Evolutionary conservation across 2,888 invertebrate species (phyloP).

Genomic region (Odontomyia ornata): DNA sequence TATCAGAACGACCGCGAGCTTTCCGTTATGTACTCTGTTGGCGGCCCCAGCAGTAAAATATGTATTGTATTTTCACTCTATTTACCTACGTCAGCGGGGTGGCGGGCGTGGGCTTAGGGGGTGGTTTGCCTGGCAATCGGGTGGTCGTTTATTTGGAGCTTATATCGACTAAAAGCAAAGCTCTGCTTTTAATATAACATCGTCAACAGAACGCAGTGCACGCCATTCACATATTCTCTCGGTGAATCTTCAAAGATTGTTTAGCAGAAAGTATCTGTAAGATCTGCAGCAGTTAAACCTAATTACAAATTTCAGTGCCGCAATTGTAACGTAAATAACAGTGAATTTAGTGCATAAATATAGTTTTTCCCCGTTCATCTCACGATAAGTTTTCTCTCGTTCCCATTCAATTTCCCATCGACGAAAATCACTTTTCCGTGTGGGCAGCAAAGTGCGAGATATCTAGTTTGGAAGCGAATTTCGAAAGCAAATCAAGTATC

Average conservation of each 20-base stretch:
- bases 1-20: conserved; percentile 34
- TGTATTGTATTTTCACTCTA: conserved; percentile 27
- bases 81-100: neutral
- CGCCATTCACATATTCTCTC: conserved; percentile 54
- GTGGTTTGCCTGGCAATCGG: neutral
- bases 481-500: neutral
- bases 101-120: neutral
- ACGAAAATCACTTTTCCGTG: conserved; percentile 10
- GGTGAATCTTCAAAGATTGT: conserved; percentile 49
- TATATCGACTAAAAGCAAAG: conserved; percentile 39
- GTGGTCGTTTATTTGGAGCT: conserved; percentile 38
- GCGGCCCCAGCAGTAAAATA: conserved; percentile 12
- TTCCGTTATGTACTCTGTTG: conserved; percentile 25
- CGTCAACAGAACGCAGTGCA: conserved; percentile 55
- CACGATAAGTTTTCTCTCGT: neutral
- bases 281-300: conserved; percentile 4
- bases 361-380: no score
- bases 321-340: neutral
- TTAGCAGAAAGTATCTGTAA: conserved; percentile 32
- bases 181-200: conserved; percentile 52
- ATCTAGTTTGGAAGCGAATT: neutral
- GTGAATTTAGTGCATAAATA: conserved; percentile 25
- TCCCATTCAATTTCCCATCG: neutral
- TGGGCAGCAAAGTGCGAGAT: neutral
- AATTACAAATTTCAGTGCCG: neutral